phyloP scores from a whole-genome alignment of 1,140 invertebrate species.

The Apis cerana region DNA sequence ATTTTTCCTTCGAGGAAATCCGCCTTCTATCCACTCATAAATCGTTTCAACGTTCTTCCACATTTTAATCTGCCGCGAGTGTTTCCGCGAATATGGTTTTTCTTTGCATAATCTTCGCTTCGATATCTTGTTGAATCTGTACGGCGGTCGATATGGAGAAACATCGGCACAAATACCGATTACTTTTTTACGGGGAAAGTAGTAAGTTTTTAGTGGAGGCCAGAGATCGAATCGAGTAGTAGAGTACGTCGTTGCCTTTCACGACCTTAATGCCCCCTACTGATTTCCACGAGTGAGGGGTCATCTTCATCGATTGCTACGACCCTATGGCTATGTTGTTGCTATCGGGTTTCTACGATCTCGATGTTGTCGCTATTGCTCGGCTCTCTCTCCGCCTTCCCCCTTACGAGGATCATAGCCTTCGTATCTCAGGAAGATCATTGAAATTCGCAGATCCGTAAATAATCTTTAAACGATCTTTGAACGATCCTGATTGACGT shows the following conservation, averaged over 20 bases:
- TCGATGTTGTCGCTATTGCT: neutral
- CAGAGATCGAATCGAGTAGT: neutral
- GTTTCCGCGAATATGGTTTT: neutral
- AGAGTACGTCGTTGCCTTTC: neutral
- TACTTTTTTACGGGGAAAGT: neutral
- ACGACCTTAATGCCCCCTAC: neutral
- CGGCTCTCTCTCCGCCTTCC: neutral
- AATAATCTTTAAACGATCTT: conserved; percentile 6
- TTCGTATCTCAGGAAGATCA: too few species aligned
- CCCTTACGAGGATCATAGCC: too few species aligned
- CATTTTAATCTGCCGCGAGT: neutral
- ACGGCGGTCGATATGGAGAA: too few species aligned
- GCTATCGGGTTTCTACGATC: conserved; percentile 11
- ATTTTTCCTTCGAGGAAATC: conserved; percentile 21
- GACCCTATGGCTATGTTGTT: neutral
- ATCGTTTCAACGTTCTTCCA: neutral
- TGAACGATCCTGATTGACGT: neutral
- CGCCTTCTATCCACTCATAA: neutral
- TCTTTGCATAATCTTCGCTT: neutral
- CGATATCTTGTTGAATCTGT: neutral
- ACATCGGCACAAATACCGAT: neutral
- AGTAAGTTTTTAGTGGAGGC: neutral
- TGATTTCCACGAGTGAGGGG: neutral
- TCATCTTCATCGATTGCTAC: conserved; percentile 25
- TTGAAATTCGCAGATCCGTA: neutral